A percentile compares a stretch with the other conserved stretches of the same genome.
Conservation (phyloP, 2,113 vertebrate species). For the Phaethon lepturus region DNA sequence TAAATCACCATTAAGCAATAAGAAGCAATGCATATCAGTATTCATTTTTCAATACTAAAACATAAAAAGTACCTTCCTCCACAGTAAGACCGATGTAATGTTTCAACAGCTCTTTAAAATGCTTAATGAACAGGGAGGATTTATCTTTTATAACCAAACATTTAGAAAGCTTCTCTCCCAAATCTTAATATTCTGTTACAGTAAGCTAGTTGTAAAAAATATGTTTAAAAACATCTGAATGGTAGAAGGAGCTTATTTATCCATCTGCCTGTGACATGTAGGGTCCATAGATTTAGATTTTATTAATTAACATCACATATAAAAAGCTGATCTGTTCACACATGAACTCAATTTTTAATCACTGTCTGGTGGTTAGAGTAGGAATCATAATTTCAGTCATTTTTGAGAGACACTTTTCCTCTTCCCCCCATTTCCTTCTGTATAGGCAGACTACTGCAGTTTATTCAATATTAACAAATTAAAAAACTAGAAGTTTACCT, state of each 20-base stretch:
- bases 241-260: background rate
- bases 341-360: background rate
- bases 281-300: background rate
- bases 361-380: background rate
- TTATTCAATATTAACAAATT: background rate
- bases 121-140: background rate
- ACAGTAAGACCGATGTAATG: background rate
- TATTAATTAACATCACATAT: background rate
- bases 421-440: accelerated
- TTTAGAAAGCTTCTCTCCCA: background rate
- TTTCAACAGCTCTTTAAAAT: background rate
- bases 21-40: background rate
- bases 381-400: background rate
- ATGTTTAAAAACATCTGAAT: background rate
- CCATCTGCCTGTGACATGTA: background rate
- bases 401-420: background rate
- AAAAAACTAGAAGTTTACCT: background rate
- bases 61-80: background rate
- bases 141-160: conserved; percentile 32
- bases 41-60: background rate
- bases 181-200: background rate
- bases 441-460: background rate
- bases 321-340: background rate
- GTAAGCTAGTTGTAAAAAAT: background rate
- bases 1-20: background rate